Evolutionary conservation across 2,797 vertebrate species (phyloP).

Genomic region (Siniperca undulata): DNA sequence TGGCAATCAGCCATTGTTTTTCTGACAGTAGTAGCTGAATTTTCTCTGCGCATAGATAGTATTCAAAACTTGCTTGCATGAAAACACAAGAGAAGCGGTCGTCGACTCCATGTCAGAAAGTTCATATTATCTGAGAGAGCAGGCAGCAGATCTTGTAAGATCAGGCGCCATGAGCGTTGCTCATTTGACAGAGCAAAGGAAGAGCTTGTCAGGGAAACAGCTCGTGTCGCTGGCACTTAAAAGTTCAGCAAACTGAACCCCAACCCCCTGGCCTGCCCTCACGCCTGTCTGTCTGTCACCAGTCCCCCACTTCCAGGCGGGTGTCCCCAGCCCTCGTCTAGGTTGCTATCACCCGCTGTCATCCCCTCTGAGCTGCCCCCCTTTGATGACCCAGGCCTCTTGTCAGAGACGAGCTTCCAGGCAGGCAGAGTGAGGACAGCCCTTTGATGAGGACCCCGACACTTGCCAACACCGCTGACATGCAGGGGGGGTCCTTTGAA

Average conservation of each 20-base stretch:
- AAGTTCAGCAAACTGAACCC: slow-evolving; percentile 79
- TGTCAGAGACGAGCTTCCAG: slow-evolving; percentile 76
- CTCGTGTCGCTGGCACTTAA: slow-evolving; percentile 78
- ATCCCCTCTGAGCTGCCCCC: slow-evolving; percentile 61
- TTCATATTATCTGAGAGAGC: slow-evolving; percentile 61
- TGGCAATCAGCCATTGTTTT: slow-evolving; percentile 37
- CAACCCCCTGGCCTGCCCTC: slow-evolving; percentile 63
- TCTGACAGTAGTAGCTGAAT: slow-evolving; percentile 2
- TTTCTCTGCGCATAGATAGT: slow-evolving; percentile 17
- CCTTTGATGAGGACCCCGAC: slow-evolving; percentile 83
- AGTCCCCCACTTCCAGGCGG: slow-evolving; percentile 53
- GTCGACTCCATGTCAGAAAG: slow-evolving; percentile 53
- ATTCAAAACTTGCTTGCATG: not conserved
- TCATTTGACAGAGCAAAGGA: slow-evolving; percentile 81
- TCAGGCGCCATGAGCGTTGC: slow-evolving; percentile 53
- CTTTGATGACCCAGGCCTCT: slow-evolving; percentile 80
- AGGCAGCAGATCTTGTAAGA: slow-evolving; percentile 64
- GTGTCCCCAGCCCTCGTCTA: slow-evolving; percentile 64
- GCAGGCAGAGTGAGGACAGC: slow-evolving; percentile 78
- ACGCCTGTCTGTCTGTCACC: slow-evolving; percentile 75
- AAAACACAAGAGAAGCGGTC: slow-evolving; percentile 39
- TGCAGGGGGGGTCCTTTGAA: slow-evolving; percentile 72
- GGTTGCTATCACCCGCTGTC: slow-evolving; percentile 63
- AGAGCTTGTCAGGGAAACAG: slow-evolving; percentile 85
- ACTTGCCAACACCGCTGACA: slow-evolving; percentile 76